phyloP scores from a whole-genome alignment of 2,888 invertebrate species.

The Tipula lateralis region DNA sequence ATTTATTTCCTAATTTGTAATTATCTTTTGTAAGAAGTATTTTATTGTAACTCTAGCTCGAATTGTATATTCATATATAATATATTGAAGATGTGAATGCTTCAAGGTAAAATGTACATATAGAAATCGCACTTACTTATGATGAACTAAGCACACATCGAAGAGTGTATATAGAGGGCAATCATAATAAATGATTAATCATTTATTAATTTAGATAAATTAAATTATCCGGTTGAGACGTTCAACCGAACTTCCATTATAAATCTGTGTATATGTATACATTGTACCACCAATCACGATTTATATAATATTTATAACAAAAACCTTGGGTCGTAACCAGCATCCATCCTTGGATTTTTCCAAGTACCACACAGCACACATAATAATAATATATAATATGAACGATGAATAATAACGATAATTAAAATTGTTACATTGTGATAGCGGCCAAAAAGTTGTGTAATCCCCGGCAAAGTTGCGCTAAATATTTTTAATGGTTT shows the following conservation, averaged over 20 bases:
- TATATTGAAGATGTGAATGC: background rate
- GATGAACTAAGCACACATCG: background rate
- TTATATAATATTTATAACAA: background rate
- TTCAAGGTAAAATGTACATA: background rate
- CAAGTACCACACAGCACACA: no score
- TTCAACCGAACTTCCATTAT: background rate
- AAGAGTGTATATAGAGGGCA: background rate
- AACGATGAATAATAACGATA: no score
- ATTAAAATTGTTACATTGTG: background rate
- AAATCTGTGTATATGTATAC: no score
- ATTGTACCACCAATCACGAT: background rate
- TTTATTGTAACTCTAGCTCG: background rate
- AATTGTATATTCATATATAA: background rate
- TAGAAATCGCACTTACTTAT: background rate
- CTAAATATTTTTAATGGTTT: background rate
- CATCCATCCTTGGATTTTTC: no score
- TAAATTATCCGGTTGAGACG: background rate
- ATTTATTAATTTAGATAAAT: background rate
- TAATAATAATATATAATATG: no score
- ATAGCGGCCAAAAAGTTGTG: background rate
- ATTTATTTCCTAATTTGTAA: background rate
- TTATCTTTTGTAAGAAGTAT: background rate
- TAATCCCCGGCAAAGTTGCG: background rate
- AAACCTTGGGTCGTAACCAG: no score
- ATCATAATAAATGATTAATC: background rate